Evolutionary conservation across 2,888 invertebrate genomes (phyloP).

Genomic region (Torymus auratus): DNA sequence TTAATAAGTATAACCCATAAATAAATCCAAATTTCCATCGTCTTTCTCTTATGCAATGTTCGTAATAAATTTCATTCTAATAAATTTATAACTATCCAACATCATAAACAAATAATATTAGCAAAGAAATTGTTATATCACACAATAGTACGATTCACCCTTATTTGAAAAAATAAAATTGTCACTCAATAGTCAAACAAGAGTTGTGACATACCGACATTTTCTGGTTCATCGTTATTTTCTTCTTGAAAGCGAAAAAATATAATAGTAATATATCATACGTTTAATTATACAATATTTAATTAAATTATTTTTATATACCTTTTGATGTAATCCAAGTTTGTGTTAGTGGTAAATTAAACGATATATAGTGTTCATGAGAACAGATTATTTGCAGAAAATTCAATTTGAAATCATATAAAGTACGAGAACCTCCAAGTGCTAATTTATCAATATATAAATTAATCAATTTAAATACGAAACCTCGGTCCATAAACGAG

Average conservation of each 20-base stretch:
- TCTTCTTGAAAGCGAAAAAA: slow-evolving; percentile 74
- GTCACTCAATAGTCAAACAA: slow-evolving; percentile 1
- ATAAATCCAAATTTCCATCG: too few species aligned
- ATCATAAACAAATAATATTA: too few species aligned
- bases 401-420: slow-evolving; percentile 94
- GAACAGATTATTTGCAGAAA: slow-evolving; percentile 93
- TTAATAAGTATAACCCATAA: too few species aligned
- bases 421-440: slow-evolving; percentile 86
- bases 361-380: slow-evolving; percentile 96
- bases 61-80: too few species aligned
- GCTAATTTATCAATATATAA: slow-evolving; percentile 91
- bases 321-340: slow-evolving; percentile 77
- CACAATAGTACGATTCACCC: not conserved
- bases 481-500: slow-evolving; percentile 95
- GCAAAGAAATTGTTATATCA: too few species aligned
- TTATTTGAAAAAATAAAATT: slow-evolving; percentile 14
- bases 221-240: slow-evolving; percentile 80
- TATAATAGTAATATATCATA: slow-evolving; percentile 30
- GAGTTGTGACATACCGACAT: slow-evolving; percentile 69
- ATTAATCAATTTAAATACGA: slow-evolving; percentile 92
- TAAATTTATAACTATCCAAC: too few species aligned
- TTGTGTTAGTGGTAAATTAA: slow-evolving; percentile 91
- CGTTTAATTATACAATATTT: slow-evolving; percentile 21
- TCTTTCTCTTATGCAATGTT: too few species aligned
- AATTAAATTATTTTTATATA: slow-evolving; percentile 59